A percentile compares a stretch with the other conserved stretches of the same genome.
These are phyloP conservation scores for Chanos chanos DNA, from an alignment of 2,797 vertebrate genomes.

Conservation along the genomic window DNA sequence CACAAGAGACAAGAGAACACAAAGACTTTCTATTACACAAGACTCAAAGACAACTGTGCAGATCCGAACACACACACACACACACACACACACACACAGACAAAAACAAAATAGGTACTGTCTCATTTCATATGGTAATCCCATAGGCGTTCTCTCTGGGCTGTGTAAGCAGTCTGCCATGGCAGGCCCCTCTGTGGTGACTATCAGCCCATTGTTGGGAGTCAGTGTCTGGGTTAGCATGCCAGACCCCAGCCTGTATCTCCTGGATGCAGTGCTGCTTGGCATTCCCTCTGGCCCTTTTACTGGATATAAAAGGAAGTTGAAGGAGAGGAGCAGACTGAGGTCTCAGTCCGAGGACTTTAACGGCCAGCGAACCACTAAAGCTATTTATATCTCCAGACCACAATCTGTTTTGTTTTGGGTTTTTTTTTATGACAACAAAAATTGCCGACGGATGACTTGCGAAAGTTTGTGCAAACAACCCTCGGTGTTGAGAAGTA, in stretches of 20 bases:
- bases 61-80: slow-evolving; percentile 25
- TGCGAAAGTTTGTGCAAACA: background rate
- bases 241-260: slow-evolving; percentile 45
- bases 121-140: slow-evolving; percentile 57
- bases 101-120: slow-evolving; percentile 42
- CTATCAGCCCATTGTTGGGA: slow-evolving; percentile 53
- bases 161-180: slow-evolving; percentile 48
- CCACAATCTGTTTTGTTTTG: slow-evolving; percentile 8
- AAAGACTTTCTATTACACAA: background rate
- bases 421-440: slow-evolving; percentile 13
- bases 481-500: background rate
- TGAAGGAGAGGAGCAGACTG: background rate
- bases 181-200: slow-evolving; percentile 50
- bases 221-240: slow-evolving; percentile 29
- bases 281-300: slow-evolving; percentile 54
- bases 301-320: slow-evolving; percentile 32
- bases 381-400: slow-evolving; percentile 10
- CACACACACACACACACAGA: slow-evolving; percentile 36
- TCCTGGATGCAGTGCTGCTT: slow-evolving; percentile 47
- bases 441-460: background rate
- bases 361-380: background rate
- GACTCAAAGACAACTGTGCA: too few species aligned
- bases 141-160: slow-evolving; percentile 36
- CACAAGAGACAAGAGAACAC: background rate
- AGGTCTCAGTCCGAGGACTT: background rate